phyloP scores from a whole-genome alignment of 2,113 vertebrate genomes.

The Salvelinus sp. region DNA sequence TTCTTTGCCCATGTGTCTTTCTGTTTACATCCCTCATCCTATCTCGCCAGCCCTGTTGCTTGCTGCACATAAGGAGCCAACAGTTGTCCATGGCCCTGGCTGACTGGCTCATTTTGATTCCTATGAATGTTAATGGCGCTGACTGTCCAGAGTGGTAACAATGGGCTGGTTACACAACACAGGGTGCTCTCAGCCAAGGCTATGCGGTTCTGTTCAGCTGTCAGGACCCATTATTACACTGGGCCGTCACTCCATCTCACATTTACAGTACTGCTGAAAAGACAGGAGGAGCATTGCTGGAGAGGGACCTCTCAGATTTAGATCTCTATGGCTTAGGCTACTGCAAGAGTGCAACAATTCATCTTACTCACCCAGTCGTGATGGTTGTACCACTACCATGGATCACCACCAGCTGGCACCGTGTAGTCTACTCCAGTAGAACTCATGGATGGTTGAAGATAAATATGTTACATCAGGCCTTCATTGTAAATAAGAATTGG shows the following conservation, averaged over 20 bases:
- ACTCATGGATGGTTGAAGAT: too few species aligned
- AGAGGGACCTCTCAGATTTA: neutral
- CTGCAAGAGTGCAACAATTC: too few species aligned
- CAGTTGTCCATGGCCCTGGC: constrained; percentile 8
- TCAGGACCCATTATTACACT: constrained; percentile 42
- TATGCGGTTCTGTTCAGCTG: constrained; percentile 59
- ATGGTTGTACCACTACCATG: constrained; percentile 11
- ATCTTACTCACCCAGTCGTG: constrained; percentile 1
- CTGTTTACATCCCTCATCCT: neutral
- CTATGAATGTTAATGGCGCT: constrained; percentile 50
- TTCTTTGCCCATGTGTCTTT: constrained; percentile 2
- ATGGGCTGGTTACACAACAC: constrained; percentile 56
- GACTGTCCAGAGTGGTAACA: constrained; percentile 44
- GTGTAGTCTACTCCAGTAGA: neutral
- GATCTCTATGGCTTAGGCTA: too few species aligned
- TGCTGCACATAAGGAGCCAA: constrained; percentile 1
- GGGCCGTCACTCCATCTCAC: constrained; percentile 21
- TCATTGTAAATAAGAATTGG: too few species aligned
- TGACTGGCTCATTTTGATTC: constrained; percentile 39
- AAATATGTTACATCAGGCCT: too few species aligned
- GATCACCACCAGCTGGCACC: constrained; percentile 34
- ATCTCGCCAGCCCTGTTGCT: neutral
- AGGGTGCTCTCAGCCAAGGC: constrained; percentile 47
- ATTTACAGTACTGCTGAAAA: constrained; percentile 33
- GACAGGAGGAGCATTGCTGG: constrained; percentile 20